phyloP scores from a whole-genome alignment of 2,797 vertebrate species.

The Tympanoctomys barrerae region DNA sequence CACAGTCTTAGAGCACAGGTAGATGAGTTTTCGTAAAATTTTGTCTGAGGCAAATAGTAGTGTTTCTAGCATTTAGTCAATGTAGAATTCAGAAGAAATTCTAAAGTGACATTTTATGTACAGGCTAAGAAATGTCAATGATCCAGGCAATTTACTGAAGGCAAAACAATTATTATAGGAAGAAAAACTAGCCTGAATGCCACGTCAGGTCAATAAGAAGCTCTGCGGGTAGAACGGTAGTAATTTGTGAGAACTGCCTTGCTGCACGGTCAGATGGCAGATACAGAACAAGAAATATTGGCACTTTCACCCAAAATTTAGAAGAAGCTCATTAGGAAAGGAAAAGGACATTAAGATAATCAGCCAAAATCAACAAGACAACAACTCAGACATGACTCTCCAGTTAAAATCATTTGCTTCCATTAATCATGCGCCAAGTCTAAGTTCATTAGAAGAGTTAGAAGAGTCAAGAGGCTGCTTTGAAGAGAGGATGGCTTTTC shows the following conservation, averaged over 20 bases:
- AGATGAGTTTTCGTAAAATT: neutral
- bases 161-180: conserved; percentile 41
- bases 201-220: neutral
- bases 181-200: neutral
- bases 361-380: conserved; percentile 49
- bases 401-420: conserved; percentile 23
- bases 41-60: conserved; percentile 25
- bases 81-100: conserved; percentile 8
- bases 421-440: neutral
- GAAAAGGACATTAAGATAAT: conserved; percentile 53
- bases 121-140: conserved; percentile 14
- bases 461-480: conserved; percentile 1
- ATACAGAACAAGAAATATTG: conserved; percentile 59
- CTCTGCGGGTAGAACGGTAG: conserved; percentile 54
- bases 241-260: conserved; percentile 55
- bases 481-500: conserved; percentile 28
- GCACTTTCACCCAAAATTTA: neutral
- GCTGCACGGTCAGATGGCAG: neutral
- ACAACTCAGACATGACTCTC: neutral
- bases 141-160: conserved; percentile 58
- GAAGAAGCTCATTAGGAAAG: conserved; percentile 47
- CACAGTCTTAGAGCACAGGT: neutral
- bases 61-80: neutral
- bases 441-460: neutral
- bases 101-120: neutral